A percentile compares a stretch with the other conserved stretches of the same genome.
Conservation (phyloP, 2,888 invertebrate genomes). For the Polydrusus cervinus region DNA sequence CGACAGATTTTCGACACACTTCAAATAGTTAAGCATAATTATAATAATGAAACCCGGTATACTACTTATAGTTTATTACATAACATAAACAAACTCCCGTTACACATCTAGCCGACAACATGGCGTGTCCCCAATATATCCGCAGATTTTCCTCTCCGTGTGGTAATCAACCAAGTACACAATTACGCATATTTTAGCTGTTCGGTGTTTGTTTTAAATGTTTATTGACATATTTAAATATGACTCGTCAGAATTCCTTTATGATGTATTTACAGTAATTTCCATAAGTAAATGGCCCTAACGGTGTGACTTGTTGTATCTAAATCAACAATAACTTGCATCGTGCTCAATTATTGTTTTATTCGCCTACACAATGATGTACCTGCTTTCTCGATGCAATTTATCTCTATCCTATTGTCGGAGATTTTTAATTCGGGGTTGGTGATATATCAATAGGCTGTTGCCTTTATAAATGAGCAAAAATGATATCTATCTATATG, state of each 20-base stretch:
- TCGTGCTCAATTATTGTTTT: constrained; percentile 45
- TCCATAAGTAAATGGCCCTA: constrained; percentile 42
- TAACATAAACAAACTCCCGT: constrained; percentile 36
- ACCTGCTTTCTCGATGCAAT: constrained; percentile 17
- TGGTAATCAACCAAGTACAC: constrained; percentile 33
- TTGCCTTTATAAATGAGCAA: neutral
- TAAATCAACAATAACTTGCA: constrained; percentile 34
- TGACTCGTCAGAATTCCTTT: constrained; percentile 39
- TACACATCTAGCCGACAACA: constrained; percentile 39
- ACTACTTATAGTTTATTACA: constrained; percentile 6
- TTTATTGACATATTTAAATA: constrained; percentile 47
- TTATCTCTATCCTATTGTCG: constrained; percentile 32
- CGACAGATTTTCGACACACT: too few species aligned
- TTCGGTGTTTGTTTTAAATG: constrained; percentile 42
- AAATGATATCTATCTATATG: neutral
- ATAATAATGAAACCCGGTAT: neutral
- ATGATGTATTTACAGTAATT: constrained; percentile 41
- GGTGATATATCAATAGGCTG: constrained; percentile 24
- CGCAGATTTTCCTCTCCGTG: constrained; percentile 33
- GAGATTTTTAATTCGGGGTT: constrained; percentile 15
- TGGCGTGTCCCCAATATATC: constrained; percentile 44
- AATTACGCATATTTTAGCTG: constrained; percentile 37
- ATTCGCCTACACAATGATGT: constrained; percentile 34
- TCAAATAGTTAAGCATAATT: neutral
- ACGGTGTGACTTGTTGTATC: constrained; percentile 38